Evolutionary conservation across 2,113 vertebrate genomes (phyloP), one percentile per base, ranked within the genome.

Genomic region (Arvicanthis niloticus): DNA sequence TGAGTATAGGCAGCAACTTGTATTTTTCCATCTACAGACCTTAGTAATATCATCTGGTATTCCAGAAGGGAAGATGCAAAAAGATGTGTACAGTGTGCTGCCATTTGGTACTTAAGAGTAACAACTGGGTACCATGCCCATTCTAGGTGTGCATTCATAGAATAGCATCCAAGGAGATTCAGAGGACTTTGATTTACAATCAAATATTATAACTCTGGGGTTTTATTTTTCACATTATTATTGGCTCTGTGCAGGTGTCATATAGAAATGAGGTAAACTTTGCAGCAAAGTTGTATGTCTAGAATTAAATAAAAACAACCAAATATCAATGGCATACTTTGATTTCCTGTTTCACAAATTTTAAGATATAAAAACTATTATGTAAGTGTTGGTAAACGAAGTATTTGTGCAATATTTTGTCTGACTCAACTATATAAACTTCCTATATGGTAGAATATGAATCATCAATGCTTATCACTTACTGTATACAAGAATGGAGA

Each of bases 271-370:
- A 87, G 95, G 77, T 85, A 92, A 96, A 88, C 48, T 93, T 88
- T 85, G 80, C 86, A 88, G 51, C 88, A 97, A 96, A 98, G 22
- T 48, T 82, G 62, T 8, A n/a, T 70, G 95, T 94, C 34, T 60
- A 92, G 13, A 91, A 92, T 91, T 21, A 77, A 92, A 31, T 73
- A 22, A 73, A 88, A 80, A 70, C 95, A 97, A 68, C 21, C 45
- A 68, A 26, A 53, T 75, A 45, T 89, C 24, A 94, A 48, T 97
- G 87, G 29, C 88, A 98, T n/a, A n/a, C n/a, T 93, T 97, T 93
- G 31, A 93, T 31, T 96, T 97, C 48, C 88, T 95, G 34, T 86
- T 96, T 92, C 70, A 92, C 91, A 96, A 98, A 98, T 96, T 22
- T 84, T 80, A 95, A 95, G 34, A 92, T 96, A n/a, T 91, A n/a